phyloP scores from a whole-genome alignment of 2,888 invertebrate genomes.

The Seira ritae region DNA sequence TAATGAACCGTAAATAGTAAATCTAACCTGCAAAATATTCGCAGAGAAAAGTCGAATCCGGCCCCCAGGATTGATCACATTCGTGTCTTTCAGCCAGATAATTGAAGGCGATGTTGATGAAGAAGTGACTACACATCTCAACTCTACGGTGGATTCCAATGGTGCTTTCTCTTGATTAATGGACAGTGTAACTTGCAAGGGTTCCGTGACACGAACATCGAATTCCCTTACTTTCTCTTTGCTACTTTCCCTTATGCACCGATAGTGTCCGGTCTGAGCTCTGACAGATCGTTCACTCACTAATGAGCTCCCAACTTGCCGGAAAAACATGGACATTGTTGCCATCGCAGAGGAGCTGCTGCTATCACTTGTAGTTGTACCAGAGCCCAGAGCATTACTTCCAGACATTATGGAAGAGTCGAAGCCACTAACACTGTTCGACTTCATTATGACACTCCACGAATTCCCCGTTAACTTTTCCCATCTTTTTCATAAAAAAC shows the following conservation, averaged over 20 bases:
- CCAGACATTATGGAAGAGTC: not conserved
- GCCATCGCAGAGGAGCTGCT: conserved; percentile 49
- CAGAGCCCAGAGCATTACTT: not conserved
- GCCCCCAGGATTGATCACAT: conserved; percentile 71
- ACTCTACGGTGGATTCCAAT: conserved; percentile 68
- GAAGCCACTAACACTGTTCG: conserved; percentile 24
- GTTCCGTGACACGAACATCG: conserved; percentile 69
- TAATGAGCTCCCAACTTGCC: conserved; percentile 69
- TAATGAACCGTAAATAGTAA: not conserved
- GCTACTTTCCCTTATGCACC: conserved; percentile 58
- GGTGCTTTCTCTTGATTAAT: conserved; percentile 70
- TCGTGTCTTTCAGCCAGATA: conserved; percentile 81
- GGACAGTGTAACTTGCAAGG: conserved; percentile 65
- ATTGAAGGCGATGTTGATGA: conserved; percentile 78
- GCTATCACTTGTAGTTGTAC: not conserved
- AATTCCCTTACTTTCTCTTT: conserved; percentile 66
- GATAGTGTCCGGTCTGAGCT: conserved; percentile 67
- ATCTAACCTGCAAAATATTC: conserved; percentile 70
- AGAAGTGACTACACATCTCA: conserved; percentile 64
- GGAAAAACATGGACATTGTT: conserved; percentile 65
- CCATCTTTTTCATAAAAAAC: conserved; percentile 65
- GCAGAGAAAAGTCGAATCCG: conserved; percentile 68
- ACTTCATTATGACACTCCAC: conserved; percentile 64
- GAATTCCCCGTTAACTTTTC: conserved; percentile 69
- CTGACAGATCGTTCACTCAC: conserved; percentile 63